These are phyloP conservation scores for Aptenodytes patagonicus DNA, from an alignment of 2,113 vertebrate genomes.

Conservation along the genomic window DNA sequence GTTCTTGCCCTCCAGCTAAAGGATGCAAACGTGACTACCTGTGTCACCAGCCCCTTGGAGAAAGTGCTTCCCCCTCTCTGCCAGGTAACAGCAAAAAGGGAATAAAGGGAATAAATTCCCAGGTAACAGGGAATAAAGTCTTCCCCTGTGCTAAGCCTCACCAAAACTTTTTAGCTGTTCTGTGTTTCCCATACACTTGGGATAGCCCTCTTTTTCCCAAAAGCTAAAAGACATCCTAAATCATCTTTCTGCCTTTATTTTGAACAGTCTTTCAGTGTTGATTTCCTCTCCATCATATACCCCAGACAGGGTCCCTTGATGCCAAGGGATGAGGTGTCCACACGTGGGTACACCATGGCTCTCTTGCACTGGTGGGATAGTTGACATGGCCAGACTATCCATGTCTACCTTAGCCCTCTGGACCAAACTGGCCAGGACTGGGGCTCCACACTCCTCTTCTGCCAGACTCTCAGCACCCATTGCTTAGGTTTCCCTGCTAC, in stretches of 20 bases:
- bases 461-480: not conserved
- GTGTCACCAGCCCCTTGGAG: not conserved
- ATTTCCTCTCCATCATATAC: not conserved
- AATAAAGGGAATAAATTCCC: not conserved
- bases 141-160: not conserved
- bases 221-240: not conserved
- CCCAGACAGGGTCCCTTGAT: too few species aligned
- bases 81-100: not conserved
- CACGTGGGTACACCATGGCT: accelerated
- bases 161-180: not conserved
- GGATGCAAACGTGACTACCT: not conserved
- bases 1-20: not conserved
- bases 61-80: not conserved
- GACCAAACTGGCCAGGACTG: not conserved
- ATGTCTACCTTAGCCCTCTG: not conserved
- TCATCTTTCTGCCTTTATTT: not conserved
- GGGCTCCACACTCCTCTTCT: not conserved
- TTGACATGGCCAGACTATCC: not conserved
- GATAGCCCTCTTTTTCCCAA: not conserved
- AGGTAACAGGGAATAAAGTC: not conserved
- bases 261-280: not conserved
- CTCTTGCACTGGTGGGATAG: not conserved
- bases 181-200: not conserved
- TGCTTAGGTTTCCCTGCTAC: not conserved
- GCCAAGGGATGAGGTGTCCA: not conserved